A percentile compares a stretch with the other conserved stretches of the same genome.
Evolutionary conservation across 1,140 invertebrate genomes (phyloP).

Genomic region (Penaeus japonicus): DNA sequence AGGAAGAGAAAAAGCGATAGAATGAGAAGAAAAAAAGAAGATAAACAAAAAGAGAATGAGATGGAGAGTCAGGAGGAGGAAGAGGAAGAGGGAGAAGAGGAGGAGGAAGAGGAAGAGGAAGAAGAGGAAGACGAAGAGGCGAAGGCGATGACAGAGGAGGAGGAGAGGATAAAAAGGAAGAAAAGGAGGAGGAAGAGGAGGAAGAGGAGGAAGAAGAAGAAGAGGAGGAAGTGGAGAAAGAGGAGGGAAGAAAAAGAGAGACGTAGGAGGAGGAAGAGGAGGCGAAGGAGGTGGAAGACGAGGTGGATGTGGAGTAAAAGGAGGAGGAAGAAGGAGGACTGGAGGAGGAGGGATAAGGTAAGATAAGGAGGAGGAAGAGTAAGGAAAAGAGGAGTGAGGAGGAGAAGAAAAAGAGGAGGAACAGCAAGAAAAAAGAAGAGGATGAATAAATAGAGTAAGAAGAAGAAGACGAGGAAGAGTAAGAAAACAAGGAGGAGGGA

Average conservation of each 20-base stretch:
- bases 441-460: too few relatives aligned
- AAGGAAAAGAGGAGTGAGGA: too few relatives aligned
- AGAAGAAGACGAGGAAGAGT: too few relatives aligned
- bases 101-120: not conserved
- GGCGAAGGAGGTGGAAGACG: too few relatives aligned
- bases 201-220: not conserved
- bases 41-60: not conserved
- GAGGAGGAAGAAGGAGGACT: not conserved
- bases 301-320: not conserved
- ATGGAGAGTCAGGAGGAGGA: too few relatives aligned
- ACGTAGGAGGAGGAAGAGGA: not conserved
- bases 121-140: not conserved
- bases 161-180: too few relatives aligned
- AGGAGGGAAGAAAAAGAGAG: too few relatives aligned
- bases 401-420: too few relatives aligned
- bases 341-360: not conserved
- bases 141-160: not conserved
- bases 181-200: not conserved
- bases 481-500: too few relatives aligned
- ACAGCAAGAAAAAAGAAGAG: too few relatives aligned
- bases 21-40: not conserved
- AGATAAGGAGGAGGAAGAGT: too few relatives aligned
- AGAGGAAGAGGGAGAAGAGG: not conserved
- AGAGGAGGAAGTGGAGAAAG: too few relatives aligned
- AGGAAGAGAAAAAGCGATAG: not conserved